Conservation (phyloP, 2,888 invertebrate genomes). For the Clepsis dumicolana region DNA sequence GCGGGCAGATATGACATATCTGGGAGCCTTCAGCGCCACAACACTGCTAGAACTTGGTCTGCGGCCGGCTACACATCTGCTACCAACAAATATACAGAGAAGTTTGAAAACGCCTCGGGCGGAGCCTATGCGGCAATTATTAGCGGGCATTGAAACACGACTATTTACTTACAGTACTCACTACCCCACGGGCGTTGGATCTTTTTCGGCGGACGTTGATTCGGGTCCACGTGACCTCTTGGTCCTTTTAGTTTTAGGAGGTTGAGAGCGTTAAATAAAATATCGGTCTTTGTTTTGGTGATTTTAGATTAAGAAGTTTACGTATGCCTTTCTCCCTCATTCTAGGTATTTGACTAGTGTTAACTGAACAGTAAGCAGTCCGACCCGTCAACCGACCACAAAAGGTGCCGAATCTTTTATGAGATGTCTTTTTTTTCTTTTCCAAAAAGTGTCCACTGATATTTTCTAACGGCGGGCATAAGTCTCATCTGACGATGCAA, state of each 20-base stretch:
- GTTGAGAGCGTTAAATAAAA: constrained; percentile 20
- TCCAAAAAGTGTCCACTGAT: too few relatives aligned
- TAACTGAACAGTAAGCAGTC: too few relatives aligned
- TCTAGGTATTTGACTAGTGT: too few relatives aligned
- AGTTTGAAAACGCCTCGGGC: constrained; percentile 77
- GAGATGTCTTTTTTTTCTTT: too few relatives aligned
- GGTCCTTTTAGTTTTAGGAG: constrained; percentile 22
- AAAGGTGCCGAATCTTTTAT: too few relatives aligned
- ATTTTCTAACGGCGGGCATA: too few relatives aligned
- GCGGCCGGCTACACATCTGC: constrained; percentile 78
- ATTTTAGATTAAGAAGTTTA: neutral
- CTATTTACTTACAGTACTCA: constrained; percentile 77
- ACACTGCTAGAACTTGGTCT: constrained; percentile 80
- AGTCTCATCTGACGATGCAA: too few relatives aligned
- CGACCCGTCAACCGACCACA: too few relatives aligned
- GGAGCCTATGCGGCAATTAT: constrained; percentile 75
- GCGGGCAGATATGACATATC: constrained; percentile 80
- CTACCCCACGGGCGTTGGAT: constrained; percentile 57
- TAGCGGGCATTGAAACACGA: constrained; percentile 79
- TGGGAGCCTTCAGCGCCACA: constrained; percentile 79
- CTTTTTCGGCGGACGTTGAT: constrained; percentile 32
- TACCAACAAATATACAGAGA: constrained; percentile 50
- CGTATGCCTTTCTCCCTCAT: too few relatives aligned
- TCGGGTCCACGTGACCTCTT: constrained; percentile 30
- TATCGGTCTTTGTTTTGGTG: constrained; percentile 9